Conservation (phyloP, 2,888 invertebrate genomes). For the Pristionchus mayeri region DNA sequence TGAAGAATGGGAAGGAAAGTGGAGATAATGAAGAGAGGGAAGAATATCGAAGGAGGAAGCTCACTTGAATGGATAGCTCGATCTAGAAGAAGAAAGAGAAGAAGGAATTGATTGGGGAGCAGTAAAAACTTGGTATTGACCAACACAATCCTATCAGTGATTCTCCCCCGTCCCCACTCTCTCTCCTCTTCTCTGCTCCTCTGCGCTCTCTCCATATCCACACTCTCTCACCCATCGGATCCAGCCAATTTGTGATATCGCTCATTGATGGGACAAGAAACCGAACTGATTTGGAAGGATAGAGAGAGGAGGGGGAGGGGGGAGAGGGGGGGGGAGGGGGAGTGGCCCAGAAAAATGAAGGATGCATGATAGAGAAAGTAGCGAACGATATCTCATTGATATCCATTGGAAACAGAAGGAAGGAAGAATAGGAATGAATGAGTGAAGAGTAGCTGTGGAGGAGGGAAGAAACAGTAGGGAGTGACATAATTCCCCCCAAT, state of each 20-base stretch:
- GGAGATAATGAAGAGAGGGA: no score
- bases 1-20: no score
- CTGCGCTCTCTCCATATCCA: no score
- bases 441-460: background rate
- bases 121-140: constrained; percentile 12
- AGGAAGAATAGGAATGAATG: background rate
- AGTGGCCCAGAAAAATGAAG: background rate
- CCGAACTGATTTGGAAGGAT: constrained; percentile 13
- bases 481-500: background rate
- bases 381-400: background rate
- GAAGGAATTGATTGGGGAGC: background rate
- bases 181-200: background rate
- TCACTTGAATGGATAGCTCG: background rate
- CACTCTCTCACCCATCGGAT: background rate
- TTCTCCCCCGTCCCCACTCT: background rate
- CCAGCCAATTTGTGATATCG: constrained; percentile 20
- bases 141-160: constrained; percentile 20
- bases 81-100: background rate
- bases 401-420: background rate
- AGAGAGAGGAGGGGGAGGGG: no score
- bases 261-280: constrained; percentile 20
- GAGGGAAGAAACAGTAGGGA: no score
- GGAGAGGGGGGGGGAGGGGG: background rate
- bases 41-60: background rate
- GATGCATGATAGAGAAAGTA: constrained; percentile 11